Evolutionary conservation across 2,797 vertebrate species (phyloP), one percentile per base, ranked within the genome.

Genomic region (Acropternis orthonyx): DNA sequence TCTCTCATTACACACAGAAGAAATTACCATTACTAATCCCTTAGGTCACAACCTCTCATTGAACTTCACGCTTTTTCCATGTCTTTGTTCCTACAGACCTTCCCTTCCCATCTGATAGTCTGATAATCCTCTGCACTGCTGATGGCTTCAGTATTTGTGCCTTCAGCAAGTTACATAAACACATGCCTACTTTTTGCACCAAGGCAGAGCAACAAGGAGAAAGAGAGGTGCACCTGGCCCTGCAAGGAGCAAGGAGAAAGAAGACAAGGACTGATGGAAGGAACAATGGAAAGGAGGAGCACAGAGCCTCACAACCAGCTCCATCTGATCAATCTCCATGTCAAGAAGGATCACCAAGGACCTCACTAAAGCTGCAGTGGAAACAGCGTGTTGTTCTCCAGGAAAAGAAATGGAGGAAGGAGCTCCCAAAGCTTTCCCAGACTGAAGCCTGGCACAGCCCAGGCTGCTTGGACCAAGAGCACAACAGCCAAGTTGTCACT

Each of bases 101-200:
- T 94, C 68, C 68, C 49, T 93, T 95, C 68, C 79, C 37, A 81
- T 85, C 78, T 91, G 87, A 80, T 74, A 88, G 72, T 46, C 56
- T 88, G 87, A 36, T 83, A 80, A 92, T 34, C 18, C 5, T 72
- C 30, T 75, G 63, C 39, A 16, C 30, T 46, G 75, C 65, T 61
- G 32, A 80, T 34, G 52, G 28, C 82, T 93, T 56, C 82, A 72
- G 54, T 36, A 15, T 65, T 39, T 68, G 56, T 17, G 79, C 78
- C 65, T 91, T 92, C 61, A 89, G 72, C 75, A 39, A 67, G 56
- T 56, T 61, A 27, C 36, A 36, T 36, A 55, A 52, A n/a, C 15
- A 18, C 56, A 74, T 0, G 0, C 39, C 55, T 76, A 61, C 43
- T 67, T 84, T 90, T 68, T 86, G 58, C 80, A 68, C 44, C 37